Percentiles rank a stretch among this genome's conserved stretches.
phyloP scores from a whole-genome alignment of 2,888 invertebrate species.

The Oscheius sp. region DNA sequence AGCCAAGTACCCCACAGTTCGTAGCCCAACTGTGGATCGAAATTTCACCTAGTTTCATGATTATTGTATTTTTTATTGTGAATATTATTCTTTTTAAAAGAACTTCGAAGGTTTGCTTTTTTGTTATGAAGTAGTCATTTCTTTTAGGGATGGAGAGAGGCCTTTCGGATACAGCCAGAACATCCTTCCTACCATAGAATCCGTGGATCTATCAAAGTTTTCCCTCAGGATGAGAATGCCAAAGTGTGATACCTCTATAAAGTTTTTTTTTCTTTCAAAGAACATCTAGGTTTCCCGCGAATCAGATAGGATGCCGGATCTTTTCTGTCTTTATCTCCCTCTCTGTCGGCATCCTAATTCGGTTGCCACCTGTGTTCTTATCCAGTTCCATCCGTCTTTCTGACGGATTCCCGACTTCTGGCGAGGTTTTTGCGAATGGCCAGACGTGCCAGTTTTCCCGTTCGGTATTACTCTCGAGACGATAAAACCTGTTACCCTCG shows the following conservation, averaged over 20 bases:
- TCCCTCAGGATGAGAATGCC: conserved; percentile 1
- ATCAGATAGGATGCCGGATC: no score
- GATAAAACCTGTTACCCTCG: no score
- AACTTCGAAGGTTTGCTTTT: neutral
- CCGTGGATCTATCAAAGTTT: conserved; percentile 4
- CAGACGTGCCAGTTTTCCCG: neutral
- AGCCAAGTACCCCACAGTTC: neutral
- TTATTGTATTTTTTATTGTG: conserved; percentile 5
- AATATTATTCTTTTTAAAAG: neutral
- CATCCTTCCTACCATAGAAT: conserved; percentile 13
- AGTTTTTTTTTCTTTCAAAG: no score
- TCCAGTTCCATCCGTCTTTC: conserved; percentile 20
- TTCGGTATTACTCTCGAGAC: neutral
- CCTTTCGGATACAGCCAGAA: conserved; percentile 11
- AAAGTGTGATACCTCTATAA: no score
- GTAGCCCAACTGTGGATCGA: neutral
- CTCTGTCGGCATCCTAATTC: neutral
- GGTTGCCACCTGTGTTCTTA: conserved; percentile 24
- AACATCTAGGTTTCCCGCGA: no score
- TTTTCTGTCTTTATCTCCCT: no score
- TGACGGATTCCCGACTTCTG: conserved; percentile 18
- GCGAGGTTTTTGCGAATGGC: conserved; percentile 1
- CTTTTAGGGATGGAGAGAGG: conserved; percentile 24
- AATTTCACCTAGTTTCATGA: neutral
- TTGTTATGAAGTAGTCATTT: neutral